Conservation (phyloP, 2,797 vertebrate species). For the Platyrinchus mystaceus region DNA sequence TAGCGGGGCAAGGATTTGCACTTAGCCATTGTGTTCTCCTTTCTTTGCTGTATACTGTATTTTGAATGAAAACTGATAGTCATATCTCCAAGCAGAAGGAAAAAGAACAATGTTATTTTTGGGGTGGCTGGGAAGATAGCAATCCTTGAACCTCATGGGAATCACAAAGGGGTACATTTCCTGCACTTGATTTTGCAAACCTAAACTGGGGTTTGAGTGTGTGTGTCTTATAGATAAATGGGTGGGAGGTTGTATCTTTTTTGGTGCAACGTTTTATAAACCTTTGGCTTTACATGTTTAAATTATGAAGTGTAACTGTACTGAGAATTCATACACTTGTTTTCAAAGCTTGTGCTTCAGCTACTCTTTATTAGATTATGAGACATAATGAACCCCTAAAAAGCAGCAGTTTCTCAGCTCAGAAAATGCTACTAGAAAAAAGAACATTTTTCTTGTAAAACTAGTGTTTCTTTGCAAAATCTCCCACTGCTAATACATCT, state of each 20-base stretch:
- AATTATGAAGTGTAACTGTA: neutral
- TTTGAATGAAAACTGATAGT: neutral
- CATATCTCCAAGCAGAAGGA: neutral
- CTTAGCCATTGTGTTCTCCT: conserved; percentile 1
- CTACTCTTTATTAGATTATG: neutral
- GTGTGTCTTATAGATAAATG: neutral
- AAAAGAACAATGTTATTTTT: neutral
- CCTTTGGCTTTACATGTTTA: neutral
- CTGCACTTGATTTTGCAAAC: neutral
- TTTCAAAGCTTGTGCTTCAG: neutral
- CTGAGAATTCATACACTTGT: neutral
- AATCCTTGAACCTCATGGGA: neutral
- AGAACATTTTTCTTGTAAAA: neutral
- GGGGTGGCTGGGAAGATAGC: neutral
- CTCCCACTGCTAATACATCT: neutral
- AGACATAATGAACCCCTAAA: neutral
- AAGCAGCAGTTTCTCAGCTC: neutral
- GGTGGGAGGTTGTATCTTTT: neutral
- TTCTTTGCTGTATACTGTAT: neutral
- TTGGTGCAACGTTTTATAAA: neutral
- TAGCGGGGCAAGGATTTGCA: neutral
- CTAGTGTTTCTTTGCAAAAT: neutral
- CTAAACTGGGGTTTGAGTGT: neutral
- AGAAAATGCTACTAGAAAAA: neutral
- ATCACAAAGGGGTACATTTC: neutral